Base-by-base conservation (phyloP, 2,888 invertebrate genomes). In the Noctua janthina region DNA sequence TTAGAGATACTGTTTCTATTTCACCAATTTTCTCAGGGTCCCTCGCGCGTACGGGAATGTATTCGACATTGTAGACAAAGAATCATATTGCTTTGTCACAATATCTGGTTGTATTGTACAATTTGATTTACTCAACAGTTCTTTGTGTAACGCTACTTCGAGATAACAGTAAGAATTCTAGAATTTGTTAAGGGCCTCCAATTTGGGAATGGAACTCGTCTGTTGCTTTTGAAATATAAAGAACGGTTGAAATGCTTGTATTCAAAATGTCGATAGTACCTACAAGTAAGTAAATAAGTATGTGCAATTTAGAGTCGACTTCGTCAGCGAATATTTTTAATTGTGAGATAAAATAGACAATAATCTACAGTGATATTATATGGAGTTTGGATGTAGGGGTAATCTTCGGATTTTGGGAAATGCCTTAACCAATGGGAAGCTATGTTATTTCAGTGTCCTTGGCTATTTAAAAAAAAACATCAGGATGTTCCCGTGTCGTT, bases 11-110 rank as follows among this genome's bases (percentile, higher is more conserved):
- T 54, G 17, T 64, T 78, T 64, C 51, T 72, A n/a, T 49, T 71
- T 74, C 81, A 43, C 8, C 85, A 87, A 87, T 87, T 70, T 77
- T 20, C 54, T 71, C 54, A 43, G 35, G 77, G 59, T 69, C 20
- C 49, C 66, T 77, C 56, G 8, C 54, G 39, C 56, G 29, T n/a
- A 64, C 66, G 11, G 49, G 67, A 76, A 66, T 81, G 74, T 77
- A 76, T 79, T 76, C 71, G 76, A 77, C 76, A 39, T 77, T 51
- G 74, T 59, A 87, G 62, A 87, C 77, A 86, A 85, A 85, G 76
- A 73, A 73, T 46, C 39, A 59, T 67, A 78, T 86, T 77, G 77
- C 86, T 85, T 85, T 88, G 86, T 78, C 72, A 75, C 82, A 73
- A 64, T 69, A 75, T 59, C 13, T 74, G 64, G 51, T 76, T 39